Base-by-base conservation (phyloP, 2,888 invertebrate species). In the Drosophila phalerata region DNA sequence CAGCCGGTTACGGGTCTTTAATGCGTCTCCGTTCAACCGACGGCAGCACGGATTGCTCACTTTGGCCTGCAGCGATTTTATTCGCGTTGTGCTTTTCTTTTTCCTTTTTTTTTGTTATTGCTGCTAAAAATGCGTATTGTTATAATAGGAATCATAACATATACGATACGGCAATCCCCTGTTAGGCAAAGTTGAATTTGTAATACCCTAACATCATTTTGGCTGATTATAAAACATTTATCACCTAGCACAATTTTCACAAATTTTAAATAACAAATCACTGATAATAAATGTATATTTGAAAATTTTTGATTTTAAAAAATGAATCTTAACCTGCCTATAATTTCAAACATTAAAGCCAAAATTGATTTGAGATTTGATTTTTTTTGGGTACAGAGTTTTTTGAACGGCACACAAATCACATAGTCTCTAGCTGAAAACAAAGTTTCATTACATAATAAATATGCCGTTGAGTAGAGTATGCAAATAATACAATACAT, bases 21-120 rank as follows among this genome's bases (percentile, higher is more conserved):
- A 77, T 82, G 72, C 48, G 34, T 10, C 32, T 45, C 32, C 49
- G 17, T 15, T 34, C 19, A 10, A 17, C 55, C 62, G 53, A 40
- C 52, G 52, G 38, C 55, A 22, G 32, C 37, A 32, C 34, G 64
- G 74, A 87, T 75, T 86, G 77, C 85, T 86, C 86, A 78, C n/a
- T 66, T 83, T 79, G 8, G 79, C 85, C 85, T 64, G 68, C 67
- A 79, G 85, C 85, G 61, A 58, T 69, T 72, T 69, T 65, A 57
- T 73, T 49, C 38, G 15, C 40, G 43, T 43, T 75, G 67, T 57
- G 57, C 63, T 63, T 49, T 64, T 28, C 28, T 28, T 28, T 60
- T 8, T 57, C 38, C 34, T 57, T 49, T 37, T 69, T 65, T 67
- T 60, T 66, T 66, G 52, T 52, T 69, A 45, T 55, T 55, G 62